Conservation (phyloP, 2,113 vertebrate genomes). For the Astur gentilis region DNA sequence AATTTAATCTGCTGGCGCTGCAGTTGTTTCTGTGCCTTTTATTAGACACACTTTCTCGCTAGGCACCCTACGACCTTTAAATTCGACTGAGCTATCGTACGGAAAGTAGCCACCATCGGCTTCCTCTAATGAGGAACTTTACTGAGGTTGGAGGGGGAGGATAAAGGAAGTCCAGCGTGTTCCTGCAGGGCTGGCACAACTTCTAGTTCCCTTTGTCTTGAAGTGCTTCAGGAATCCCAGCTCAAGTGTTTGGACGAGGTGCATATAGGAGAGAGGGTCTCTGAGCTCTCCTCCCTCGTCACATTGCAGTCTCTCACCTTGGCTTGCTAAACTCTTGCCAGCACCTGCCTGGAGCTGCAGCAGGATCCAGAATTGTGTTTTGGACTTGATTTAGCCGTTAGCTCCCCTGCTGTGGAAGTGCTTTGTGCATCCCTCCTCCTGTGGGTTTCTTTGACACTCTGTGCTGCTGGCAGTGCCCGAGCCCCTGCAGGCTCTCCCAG, state of each 20-base stretch:
- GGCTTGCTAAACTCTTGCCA: neutral
- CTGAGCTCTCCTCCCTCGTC: neutral
- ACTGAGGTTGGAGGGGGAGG: neutral
- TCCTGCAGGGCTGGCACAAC: neutral
- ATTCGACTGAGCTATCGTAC: neutral
- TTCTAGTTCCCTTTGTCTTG: neutral
- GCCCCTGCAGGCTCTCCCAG: neutral
- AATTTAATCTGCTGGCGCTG: slow-evolving; percentile 58
- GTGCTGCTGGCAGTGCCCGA: fast-evolving
- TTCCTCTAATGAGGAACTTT: neutral
- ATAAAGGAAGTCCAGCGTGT: neutral
- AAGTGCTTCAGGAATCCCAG: neutral
- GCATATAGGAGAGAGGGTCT: neutral
- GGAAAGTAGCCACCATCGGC: neutral
- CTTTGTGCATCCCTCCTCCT: neutral
- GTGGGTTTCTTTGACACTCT: fast-evolving
- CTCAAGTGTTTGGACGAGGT: neutral
- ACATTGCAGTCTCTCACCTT: fast-evolving
- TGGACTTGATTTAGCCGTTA: neutral
- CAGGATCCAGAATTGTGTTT: neutral
- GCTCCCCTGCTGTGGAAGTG: neutral
- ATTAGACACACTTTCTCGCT: slow-evolving; percentile 33
- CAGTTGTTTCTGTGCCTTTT: slow-evolving; percentile 55
- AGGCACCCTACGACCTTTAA: slow-evolving; percentile 50
- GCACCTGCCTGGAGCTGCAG: neutral